Conservation (phyloP, 2,888 invertebrate species). For the Pycnomerus fuliginosus region DNA sequence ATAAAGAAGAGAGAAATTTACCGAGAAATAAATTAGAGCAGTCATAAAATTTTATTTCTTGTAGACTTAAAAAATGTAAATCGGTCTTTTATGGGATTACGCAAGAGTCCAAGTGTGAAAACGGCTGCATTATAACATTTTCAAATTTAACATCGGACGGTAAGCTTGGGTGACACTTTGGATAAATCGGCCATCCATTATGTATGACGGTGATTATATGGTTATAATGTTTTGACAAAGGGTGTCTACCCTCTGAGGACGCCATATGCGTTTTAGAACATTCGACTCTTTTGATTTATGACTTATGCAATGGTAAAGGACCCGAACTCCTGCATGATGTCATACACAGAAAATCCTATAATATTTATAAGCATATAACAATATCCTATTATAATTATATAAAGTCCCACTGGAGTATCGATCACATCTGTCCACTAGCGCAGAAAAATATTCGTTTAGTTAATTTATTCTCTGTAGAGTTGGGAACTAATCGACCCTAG, state of each 20-base stretch:
- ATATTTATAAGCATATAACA: too few species aligned
- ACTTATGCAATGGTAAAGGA: conserved; percentile 19
- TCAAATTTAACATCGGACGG: too few species aligned
- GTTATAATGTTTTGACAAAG: conserved; percentile 20
- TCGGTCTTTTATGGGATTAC: too few species aligned
- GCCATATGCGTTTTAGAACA: conserved; percentile 24
- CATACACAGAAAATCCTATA: conserved; percentile 23
- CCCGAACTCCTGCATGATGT: conserved; percentile 16
- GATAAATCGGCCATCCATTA: too few species aligned
- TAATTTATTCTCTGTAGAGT: conserved; percentile 8
- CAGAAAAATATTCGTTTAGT: conserved; percentile 23
- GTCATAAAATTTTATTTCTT: conserved; percentile 19
- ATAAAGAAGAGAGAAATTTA: conserved; percentile 20
- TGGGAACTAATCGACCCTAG: conserved; percentile 13
- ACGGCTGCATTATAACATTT: too few species aligned
- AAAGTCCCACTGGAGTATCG: conserved; percentile 19
- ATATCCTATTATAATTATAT: conserved; percentile 21
- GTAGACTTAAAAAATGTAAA: conserved; percentile 9
- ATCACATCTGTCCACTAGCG: conserved; percentile 22
- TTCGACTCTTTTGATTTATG: conserved; percentile 21
- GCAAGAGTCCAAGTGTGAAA: too few species aligned
- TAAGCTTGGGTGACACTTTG: too few species aligned
- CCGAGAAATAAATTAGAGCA: conserved; percentile 18
- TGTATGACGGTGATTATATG: conserved; percentile 17
- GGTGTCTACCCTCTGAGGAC: conserved; percentile 23